Conservation (phyloP, 2,113 vertebrate species). For the Hucho hucho region DNA sequence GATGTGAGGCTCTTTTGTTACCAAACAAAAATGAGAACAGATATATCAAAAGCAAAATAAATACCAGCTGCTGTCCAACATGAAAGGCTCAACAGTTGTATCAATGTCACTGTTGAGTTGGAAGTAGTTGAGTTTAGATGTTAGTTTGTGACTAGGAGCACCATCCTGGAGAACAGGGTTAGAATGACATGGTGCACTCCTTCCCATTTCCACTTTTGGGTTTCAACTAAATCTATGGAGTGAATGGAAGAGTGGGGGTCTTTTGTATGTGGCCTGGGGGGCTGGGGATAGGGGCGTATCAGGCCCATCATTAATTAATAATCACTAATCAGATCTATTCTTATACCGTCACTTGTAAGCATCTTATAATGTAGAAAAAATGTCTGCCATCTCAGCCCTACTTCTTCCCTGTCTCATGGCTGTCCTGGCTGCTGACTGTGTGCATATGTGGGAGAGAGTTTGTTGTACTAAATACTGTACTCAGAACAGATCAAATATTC, state of each 20-base stretch:
- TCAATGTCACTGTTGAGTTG: not conserved
- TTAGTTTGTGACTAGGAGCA: not conserved
- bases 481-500: not conserved
- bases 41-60: constrained; percentile 66
- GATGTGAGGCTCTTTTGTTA: constrained; percentile 79
- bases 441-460: not conserved
- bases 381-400: constrained; percentile 38
- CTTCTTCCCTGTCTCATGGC: constrained; percentile 35
- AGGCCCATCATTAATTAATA: no score
- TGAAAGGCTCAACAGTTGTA: constrained; percentile 34
- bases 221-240: constrained; percentile 57
- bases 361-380: constrained; percentile 42
- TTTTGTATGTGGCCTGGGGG: constrained; percentile 26
- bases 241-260: constrained; percentile 61
- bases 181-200: constrained; percentile 79
- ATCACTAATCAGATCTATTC: not conserved
- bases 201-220: constrained; percentile 27
- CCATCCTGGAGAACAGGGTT: constrained; percentile 74
- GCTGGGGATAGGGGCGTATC: constrained; percentile 28
- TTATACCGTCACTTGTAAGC: not conserved
- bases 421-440: constrained; percentile 26
- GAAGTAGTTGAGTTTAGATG: not conserved
- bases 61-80: constrained; percentile 74
- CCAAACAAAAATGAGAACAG: constrained; percentile 72
- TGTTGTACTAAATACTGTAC: not conserved